phyloP scores from a whole-genome alignment of 2,888 invertebrate species.

The Limnephilus lunatus region DNA sequence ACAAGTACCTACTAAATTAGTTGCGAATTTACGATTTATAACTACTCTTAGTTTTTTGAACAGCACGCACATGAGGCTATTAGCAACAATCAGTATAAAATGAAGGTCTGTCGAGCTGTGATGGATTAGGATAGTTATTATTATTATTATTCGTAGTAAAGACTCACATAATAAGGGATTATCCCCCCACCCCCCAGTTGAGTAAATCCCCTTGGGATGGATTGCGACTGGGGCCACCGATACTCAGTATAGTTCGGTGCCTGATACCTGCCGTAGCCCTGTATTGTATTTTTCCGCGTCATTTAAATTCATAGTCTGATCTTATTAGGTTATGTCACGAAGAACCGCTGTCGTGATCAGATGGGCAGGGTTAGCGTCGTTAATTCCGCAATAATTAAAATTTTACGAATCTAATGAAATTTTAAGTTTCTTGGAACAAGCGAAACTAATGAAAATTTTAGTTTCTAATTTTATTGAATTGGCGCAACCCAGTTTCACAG shows the following conservation, averaged over 20 bases:
- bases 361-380: slow-evolving; percentile 6
- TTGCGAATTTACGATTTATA: neutral
- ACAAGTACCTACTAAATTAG: neutral
- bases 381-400: neutral
- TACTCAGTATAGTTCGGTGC: slow-evolving; percentile 33
- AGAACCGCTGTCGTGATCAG: slow-evolving; percentile 32
- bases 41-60: neutral
- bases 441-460: too few species aligned
- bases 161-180: slow-evolving; percentile 21
- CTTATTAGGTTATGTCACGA: slow-evolving; percentile 59
- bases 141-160: neutral
- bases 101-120: slow-evolving; percentile 1
- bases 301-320: slow-evolving; percentile 52
- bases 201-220: neutral
- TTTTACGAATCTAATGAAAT: neutral
- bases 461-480: neutral
- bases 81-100: slow-evolving; percentile 28
- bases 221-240: neutral
- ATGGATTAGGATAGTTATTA: slow-evolving; percentile 3
- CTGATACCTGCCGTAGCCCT: slow-evolving; percentile 13
- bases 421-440: neutral
- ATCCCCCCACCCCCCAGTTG: slow-evolving; percentile 11
- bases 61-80: neutral
- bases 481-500: neutral
- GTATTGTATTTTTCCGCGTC: slow-evolving; percentile 47